Evolutionary conservation across 2,797 vertebrate species (phyloP).

Genomic region (Anabacerthia variegaticeps): DNA sequence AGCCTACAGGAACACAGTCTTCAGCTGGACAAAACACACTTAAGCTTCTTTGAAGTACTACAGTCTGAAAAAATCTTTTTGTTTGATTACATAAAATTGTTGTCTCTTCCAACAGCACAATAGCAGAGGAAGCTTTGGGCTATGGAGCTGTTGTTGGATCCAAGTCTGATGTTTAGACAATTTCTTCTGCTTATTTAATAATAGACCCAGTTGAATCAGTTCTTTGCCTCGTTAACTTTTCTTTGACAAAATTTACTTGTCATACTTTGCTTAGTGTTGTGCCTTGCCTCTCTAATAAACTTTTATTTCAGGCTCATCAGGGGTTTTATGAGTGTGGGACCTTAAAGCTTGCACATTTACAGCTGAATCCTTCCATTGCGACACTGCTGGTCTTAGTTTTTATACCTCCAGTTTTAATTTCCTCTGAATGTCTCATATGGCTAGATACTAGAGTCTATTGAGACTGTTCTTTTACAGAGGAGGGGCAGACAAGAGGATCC

Average conservation of each 20-base stretch:
- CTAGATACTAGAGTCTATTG: background rate
- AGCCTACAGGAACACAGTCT: background rate
- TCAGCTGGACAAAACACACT: background rate
- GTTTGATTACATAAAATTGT: background rate
- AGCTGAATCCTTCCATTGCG: background rate
- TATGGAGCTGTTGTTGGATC: background rate
- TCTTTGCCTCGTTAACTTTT: slow-evolving; percentile 6
- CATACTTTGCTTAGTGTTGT: background rate
- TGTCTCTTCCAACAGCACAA: background rate
- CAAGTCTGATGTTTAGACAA: slow-evolving; percentile 21
- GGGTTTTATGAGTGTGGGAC: background rate
- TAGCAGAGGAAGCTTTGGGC: background rate
- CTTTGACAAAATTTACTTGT: slow-evolving; percentile 28
- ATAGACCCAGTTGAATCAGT: background rate
- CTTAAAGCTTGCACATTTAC: background rate
- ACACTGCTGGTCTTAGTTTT: background rate
- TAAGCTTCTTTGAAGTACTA: background rate
- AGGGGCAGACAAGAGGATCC: background rate
- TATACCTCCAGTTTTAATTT: background rate
- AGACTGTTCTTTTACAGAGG: background rate
- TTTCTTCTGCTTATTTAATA: slow-evolving; percentile 57
- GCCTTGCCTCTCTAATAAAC: background rate
- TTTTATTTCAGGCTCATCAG: background rate
- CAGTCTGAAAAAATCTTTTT: background rate
- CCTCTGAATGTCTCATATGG: background rate